Base-by-base conservation (phyloP, 1,140 invertebrate species). In the Dreissena polymorpha region DNA sequence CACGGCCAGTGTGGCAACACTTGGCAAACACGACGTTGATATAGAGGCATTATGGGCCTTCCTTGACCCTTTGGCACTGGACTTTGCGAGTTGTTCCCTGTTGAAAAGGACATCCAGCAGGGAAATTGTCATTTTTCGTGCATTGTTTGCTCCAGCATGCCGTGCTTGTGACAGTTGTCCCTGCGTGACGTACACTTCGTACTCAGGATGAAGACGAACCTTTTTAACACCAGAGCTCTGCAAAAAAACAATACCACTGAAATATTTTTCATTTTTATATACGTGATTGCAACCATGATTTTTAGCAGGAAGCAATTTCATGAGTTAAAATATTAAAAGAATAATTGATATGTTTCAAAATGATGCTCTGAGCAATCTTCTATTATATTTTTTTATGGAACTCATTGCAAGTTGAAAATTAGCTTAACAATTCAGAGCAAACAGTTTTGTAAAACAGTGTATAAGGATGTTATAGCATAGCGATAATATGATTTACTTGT, bases 61-160 rank as follows among this genome's bases (percentile, higher is more conserved):
- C 68, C 55, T 79, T 70, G 76, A 69, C 51, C 76, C 76, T 27
- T 69, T 71, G 13, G 77, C 77, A 72, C 77, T 71, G 23, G 77
- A 80, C 27, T 49, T 10, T n/a, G 77, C 77, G 3, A 80, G 77
- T 29, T 71, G 67, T 71, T 80, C 77, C 25, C 39, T 80, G 3
- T 18, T 80, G 55, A 80, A 80, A 13, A 80, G 12, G 21, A n/a
- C 16, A 23, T 80, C 77, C 23, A 80, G 18, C 51, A 80, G 50
- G 25, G 53, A 25, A 8, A 80, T 71, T 50, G 57, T 80, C 55
- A 71, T 63, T 72, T 80, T 80, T 23, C 77, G 39, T 13, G 68
- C 51, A 18, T 78, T 68, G n/a, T 18, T 57, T 50, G 75, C 6
- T 29, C 77, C 77, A 8, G 23, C 14, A 65, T 80, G 77, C 21